Conservation (phyloP, 2,888 invertebrate genomes). For the Pemphredon lugubris region DNA sequence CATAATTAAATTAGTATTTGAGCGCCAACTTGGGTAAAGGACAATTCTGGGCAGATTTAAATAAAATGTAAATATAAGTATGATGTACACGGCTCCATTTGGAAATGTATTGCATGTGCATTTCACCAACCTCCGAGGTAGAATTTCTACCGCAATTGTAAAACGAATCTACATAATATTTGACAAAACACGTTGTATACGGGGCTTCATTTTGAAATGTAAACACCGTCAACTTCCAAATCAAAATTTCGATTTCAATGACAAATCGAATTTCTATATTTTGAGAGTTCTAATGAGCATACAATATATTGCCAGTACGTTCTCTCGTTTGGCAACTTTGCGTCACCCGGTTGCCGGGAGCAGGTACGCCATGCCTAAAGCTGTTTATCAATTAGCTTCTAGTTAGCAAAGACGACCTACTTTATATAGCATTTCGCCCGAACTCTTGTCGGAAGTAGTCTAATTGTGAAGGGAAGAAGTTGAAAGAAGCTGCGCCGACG, state of each 20-base stretch:
- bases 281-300: not conserved
- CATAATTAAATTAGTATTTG: too few species aligned
- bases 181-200: too few species aligned
- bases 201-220: not conserved
- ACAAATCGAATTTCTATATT: not conserved
- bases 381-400: conserved; percentile 69
- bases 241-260: not conserved
- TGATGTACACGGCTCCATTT: not conserved
- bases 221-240: not conserved
- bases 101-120: too few species aligned
- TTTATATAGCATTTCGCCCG: conserved; percentile 40
- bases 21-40: too few species aligned
- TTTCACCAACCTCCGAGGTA: too few species aligned
- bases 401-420: conserved; percentile 55
- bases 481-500: conserved; percentile 8
- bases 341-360: not conserved
- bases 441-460: conserved; percentile 16
- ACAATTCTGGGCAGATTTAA: too few species aligned
- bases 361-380: conserved; percentile 15
- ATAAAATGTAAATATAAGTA: not conserved
- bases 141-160: not conserved
- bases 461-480: conserved; percentile 28
- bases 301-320: not conserved
- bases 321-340: not conserved
- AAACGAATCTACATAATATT: not conserved